These are phyloP conservation scores for Eupithecia vulgata DNA, from an alignment of 2,888 invertebrate species.

Conservation along the genomic window DNA sequence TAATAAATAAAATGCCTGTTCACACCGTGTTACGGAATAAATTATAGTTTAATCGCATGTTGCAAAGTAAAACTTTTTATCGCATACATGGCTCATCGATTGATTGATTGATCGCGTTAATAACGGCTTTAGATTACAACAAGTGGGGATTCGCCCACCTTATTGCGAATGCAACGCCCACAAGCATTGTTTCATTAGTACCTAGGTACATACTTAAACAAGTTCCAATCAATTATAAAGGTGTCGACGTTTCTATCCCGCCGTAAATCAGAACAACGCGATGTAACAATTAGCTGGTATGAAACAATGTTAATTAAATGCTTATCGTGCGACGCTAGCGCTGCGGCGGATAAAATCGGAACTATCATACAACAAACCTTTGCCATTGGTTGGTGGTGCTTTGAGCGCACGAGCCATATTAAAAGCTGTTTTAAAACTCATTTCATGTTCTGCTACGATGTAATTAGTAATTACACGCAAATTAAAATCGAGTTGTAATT, in stretches of 20 bases:
- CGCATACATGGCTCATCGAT: conserved; percentile 22
- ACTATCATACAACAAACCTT: conserved; percentile 47
- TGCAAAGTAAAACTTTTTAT: conserved; percentile 19
- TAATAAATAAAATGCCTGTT: conserved; percentile 24
- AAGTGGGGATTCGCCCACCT: conserved; percentile 41
- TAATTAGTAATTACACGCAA: conserved; percentile 41
- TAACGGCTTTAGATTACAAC: conserved; percentile 33
- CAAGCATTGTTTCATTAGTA: conserved; percentile 59
- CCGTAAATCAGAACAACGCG: conserved; percentile 82
- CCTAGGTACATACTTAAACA: conserved; percentile 56
- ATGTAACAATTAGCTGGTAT: conserved; percentile 84
- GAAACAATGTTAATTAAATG: conserved; percentile 84
- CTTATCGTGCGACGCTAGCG: conserved; percentile 68
- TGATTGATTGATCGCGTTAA: conserved; percentile 35
- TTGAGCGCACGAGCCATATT: conserved; percentile 29
- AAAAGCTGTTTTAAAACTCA: conserved; percentile 16
- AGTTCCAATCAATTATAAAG: conserved; percentile 79
- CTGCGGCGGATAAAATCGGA: conserved; percentile 54
- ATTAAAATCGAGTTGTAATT: conserved; percentile 46
- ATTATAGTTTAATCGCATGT: conserved; percentile 4
- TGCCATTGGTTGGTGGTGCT: conserved; percentile 8
- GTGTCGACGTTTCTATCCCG: conserved; percentile 78
- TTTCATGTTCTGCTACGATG: conserved; percentile 22
- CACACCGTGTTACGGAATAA: conserved; percentile 13
- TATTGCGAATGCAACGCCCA: conserved; percentile 53